A percentile compares a stretch with the other conserved stretches of the same genome.
phyloP scores from a whole-genome alignment of 1,140 invertebrate genomes.

The Drosophila subobscura region DNA sequence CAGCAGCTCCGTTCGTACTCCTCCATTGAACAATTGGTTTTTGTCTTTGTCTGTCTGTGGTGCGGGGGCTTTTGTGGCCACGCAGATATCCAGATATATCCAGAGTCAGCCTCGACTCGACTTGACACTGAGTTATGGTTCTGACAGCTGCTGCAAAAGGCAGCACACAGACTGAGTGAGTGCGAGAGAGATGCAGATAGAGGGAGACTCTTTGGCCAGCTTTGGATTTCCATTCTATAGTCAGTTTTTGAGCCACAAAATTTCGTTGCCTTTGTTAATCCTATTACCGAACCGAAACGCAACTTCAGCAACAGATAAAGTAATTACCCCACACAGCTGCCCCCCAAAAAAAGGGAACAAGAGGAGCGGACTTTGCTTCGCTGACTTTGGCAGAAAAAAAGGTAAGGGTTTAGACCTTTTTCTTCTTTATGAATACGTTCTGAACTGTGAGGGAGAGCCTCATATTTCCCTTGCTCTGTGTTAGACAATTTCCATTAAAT shows the following conservation, averaged over 20 bases:
- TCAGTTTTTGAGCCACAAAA: constrained; percentile 11
- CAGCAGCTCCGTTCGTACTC: constrained; percentile 18
- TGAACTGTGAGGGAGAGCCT: constrained; percentile 1
- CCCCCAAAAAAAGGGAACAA: constrained; percentile 42
- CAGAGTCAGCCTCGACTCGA: constrained; percentile 40
- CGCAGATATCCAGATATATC: constrained; percentile 64
- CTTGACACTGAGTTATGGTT: constrained; percentile 82
- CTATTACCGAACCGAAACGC: constrained; percentile 72
- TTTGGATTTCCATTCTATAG: constrained; percentile 4
- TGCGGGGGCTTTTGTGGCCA: constrained; percentile 70
- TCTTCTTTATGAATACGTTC: constrained; percentile 61
- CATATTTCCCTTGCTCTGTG: too few relatives aligned
- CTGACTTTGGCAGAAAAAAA: constrained; percentile 58
- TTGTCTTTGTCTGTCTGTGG: constrained; percentile 64
- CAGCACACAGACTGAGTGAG: constrained; percentile 23
- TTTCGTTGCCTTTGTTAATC: constrained; percentile 64
- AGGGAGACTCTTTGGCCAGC: constrained; percentile 40
- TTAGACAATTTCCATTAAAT: too few relatives aligned
- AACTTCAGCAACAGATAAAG: constrained; percentile 82
- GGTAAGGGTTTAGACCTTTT: constrained; percentile 63
- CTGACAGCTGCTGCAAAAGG: constrained; percentile 79
- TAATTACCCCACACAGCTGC: constrained; percentile 66
- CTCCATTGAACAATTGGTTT: constrained; percentile 77
- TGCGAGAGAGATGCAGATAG: background rate
- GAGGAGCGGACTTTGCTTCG: constrained; percentile 45